A percentile compares a stretch with the other conserved stretches of the same genome.
These are phyloP conservation scores for Zophobas atratus DNA, from an alignment of 1,140 invertebrate genomes.

Conservation along the genomic window DNA sequence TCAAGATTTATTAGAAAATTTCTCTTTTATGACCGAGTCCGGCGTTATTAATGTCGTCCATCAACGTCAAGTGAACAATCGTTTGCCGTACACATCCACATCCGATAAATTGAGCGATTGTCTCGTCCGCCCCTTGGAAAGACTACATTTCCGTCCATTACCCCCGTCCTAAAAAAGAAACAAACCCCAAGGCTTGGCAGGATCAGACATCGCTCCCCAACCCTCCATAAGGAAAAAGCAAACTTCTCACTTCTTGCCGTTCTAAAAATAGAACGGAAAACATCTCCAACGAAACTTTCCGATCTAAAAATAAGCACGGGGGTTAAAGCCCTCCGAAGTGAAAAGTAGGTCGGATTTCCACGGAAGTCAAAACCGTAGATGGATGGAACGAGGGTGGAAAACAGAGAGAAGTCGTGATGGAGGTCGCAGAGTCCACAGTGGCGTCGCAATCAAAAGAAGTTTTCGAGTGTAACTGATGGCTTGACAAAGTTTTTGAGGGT, in stretches of 20 bases:
- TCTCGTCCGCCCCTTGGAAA: slow-evolving; percentile 10
- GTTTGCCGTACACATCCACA: slow-evolving; percentile 23
- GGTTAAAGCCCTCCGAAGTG: slow-evolving; percentile 26
- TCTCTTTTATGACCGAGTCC: slow-evolving; percentile 31
- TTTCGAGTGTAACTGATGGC: too few species aligned
- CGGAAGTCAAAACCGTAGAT: slow-evolving; percentile 1
- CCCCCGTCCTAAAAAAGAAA: slow-evolving; percentile 13
- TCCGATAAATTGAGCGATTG: slow-evolving; percentile 37
- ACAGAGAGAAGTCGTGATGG: background rate
- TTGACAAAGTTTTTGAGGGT: too few species aligned
- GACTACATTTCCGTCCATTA: slow-evolving; percentile 9
- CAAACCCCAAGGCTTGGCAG: slow-evolving; percentile 12
- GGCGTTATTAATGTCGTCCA: slow-evolving; percentile 29
- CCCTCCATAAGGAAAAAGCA: background rate
- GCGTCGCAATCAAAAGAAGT: too few species aligned
- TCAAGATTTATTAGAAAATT: slow-evolving; percentile 35
- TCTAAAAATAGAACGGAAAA: slow-evolving; percentile 29
- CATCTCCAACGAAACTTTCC: slow-evolving; percentile 17
- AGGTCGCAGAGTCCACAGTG: background rate
- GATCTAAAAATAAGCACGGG: slow-evolving; percentile 19
- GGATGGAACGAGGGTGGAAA: slow-evolving; percentile 3
- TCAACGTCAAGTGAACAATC: slow-evolving; percentile 37
- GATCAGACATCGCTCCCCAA: background rate
- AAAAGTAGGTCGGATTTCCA: slow-evolving; percentile 24
- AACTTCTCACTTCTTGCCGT: background rate